phyloP scores from a whole-genome alignment of 2,113 vertebrate genomes.

The Etheostoma spectabile region DNA sequence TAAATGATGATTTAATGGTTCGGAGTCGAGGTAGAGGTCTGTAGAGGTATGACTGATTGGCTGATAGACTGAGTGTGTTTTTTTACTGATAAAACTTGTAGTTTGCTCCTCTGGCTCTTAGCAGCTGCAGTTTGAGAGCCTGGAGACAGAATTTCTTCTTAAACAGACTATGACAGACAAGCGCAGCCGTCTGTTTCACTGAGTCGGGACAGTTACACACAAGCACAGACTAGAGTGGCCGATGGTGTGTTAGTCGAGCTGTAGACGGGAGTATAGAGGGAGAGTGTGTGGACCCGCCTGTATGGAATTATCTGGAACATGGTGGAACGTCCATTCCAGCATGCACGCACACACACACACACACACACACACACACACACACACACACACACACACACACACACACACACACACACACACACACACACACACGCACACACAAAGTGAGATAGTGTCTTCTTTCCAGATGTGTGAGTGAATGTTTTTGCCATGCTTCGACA shows the following conservation, averaged over 20 bases:
- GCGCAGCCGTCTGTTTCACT: slow-evolving; percentile 31
- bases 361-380: slow-evolving; percentile 16
- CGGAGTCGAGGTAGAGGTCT: not conserved
- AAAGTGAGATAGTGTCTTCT: slow-evolving; percentile 70
- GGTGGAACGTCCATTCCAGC: slow-evolving; percentile 59
- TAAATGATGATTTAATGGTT: slow-evolving; percentile 5
- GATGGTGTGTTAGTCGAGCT: slow-evolving; percentile 33
- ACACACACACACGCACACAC: slow-evolving; percentile 13
- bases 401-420: slow-evolving; percentile 36
- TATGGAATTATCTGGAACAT: slow-evolving; percentile 72
- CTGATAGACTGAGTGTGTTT: slow-evolving; percentile 33
- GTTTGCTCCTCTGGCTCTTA: slow-evolving; percentile 36
- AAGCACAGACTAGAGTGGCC: slow-evolving; percentile 37
- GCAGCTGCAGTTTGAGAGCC: slow-evolving; percentile 31
- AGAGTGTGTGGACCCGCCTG: slow-evolving; percentile 46
- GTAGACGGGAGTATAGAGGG: slow-evolving; percentile 26
- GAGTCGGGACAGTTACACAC: slow-evolving; percentile 47
- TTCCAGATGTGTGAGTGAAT: slow-evolving; percentile 68
- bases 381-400: slow-evolving; percentile 26
- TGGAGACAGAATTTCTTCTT: slow-evolving; percentile 38
- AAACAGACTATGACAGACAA: slow-evolving; percentile 54
- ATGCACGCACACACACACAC: slow-evolving; percentile 2
- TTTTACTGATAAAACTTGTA: slow-evolving; percentile 43
- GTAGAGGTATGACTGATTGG: slow-evolving; percentile 41
- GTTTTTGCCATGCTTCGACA: slow-evolving; percentile 65